Base-by-base conservation (phyloP, 2,797 vertebrate genomes). In the Neoniphon sammara region DNA sequence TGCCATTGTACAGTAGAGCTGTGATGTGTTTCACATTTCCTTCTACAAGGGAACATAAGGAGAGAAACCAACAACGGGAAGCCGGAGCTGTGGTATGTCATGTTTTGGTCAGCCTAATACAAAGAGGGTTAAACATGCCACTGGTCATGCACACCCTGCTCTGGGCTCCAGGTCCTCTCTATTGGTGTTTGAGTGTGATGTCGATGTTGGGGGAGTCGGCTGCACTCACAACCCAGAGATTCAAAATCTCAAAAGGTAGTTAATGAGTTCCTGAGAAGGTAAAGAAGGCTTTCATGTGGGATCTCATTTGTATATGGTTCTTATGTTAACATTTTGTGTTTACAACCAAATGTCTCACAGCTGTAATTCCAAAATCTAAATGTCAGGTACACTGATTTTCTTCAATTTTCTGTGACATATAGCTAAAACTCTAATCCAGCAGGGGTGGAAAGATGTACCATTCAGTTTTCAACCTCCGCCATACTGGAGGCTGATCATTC, bases 201-300 rank as follows among this genome's bases (percentile, higher is more conserved):
- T 23, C 58, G 25, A 8, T n/a, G 58, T n/a, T 27, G 54, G 53
- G 8, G 55, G 14, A 61, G 11, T 55, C 0, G 0, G 9, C 57
- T 47, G 18, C 34, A 80, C 66, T 42, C 21, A 46, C 75, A 68
- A 66, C 6, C 11, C 10, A 72, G 7, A 68, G 0, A n/a, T 36
- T 54, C 31, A 65, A 53, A 73, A 44, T 27, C 18, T 20, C 20
- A 36, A 20, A 23, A 53, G 50, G 11, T 39, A 18, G 25, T 46
- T 34, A 5, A 77, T 31, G 44, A 74, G 49, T 66, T 73, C 36
- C 57, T 49, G 4, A 4, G 72, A 57, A 3, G 14, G 69, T 59
- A 56, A 57, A 83, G 54, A 83, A 75, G 56, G 56, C 42, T 83
- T 55, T 53, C 7, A 7, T 9, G 15, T n/a, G 46, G 46, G 17